Evolutionary conservation across 2,888 invertebrate species (phyloP).

Genomic region (Acanthosoma haemorrhoidale): DNA sequence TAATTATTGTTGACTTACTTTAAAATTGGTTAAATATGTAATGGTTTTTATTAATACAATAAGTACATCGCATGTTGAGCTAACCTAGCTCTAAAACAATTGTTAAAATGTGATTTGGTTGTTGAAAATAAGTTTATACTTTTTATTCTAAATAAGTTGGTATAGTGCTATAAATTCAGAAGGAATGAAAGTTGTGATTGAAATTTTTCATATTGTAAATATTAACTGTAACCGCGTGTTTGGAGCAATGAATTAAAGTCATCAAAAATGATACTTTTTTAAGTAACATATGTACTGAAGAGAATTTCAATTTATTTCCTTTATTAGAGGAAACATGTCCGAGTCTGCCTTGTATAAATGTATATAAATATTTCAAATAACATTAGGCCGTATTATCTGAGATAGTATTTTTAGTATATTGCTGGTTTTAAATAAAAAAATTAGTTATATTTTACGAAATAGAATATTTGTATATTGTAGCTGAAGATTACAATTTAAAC

Average conservation of each 20-base stretch:
- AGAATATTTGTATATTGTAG: neutral
- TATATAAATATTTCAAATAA: neutral
- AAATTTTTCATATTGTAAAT: neutral
- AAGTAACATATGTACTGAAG: neutral
- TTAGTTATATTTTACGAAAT: neutral
- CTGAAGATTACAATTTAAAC: conserved; percentile 20
- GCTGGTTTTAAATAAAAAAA: neutral
- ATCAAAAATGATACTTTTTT: neutral
- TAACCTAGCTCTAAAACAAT: too few relatives aligned
- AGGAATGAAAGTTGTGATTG: neutral
- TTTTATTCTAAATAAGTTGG: too few relatives aligned
- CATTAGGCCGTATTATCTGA: neutral
- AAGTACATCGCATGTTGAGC: too few relatives aligned
- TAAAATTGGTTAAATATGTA: too few relatives aligned
- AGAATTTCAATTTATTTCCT: neutral
- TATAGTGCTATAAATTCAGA: too few relatives aligned
- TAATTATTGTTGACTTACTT: too few relatives aligned
- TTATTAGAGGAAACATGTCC: neutral
- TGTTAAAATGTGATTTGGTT: too few relatives aligned
- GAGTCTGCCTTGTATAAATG: conserved; percentile 18
- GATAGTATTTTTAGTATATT: conserved; percentile 10
- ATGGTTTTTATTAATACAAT: too few relatives aligned
- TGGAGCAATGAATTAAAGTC: neutral
- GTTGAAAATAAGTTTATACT: too few relatives aligned
- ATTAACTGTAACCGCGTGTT: neutral